A percentile compares a stretch with the other conserved stretches of the same genome.
These are phyloP conservation scores for Miniopterus natalensis DNA, from an alignment of 2,113 vertebrate species.

Conservation along the genomic window DNA sequence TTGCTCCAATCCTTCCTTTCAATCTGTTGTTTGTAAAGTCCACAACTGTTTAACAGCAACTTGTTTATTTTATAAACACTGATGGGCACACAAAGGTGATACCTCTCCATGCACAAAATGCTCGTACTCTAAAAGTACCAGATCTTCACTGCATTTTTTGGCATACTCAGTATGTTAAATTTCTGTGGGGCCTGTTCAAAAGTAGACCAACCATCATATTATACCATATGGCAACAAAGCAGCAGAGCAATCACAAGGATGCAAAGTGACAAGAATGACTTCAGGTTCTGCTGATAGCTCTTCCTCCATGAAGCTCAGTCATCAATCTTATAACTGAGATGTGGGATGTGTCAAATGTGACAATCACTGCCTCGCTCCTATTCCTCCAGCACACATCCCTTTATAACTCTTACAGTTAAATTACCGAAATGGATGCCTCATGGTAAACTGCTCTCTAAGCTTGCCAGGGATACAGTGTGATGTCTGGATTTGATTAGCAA, in stretches of 20 bases:
- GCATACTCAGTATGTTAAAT: neutral
- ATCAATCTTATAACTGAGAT: neutral
- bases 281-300: neutral
- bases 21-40: neutral
- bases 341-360: neutral
- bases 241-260: neutral
- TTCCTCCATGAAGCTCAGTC: neutral
- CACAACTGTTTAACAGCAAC: neutral
- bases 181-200: neutral
- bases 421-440: neutral
- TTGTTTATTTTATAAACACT: neutral
- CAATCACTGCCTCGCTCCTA: neutral
- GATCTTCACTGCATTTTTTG: neutral
- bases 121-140: neutral
- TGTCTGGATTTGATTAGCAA: neutral
- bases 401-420: neutral
- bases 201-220: neutral
- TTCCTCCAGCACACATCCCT: neutral
- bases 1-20: neutral
- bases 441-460: neutral
- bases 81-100: neutral
- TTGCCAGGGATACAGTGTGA: neutral
- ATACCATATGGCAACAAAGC: neutral
- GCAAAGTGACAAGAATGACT: neutral
- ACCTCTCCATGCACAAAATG: neutral